Evolutionary conservation across 2,888 invertebrate genomes (phyloP).

Genomic region (Mycogona germanica): DNA sequence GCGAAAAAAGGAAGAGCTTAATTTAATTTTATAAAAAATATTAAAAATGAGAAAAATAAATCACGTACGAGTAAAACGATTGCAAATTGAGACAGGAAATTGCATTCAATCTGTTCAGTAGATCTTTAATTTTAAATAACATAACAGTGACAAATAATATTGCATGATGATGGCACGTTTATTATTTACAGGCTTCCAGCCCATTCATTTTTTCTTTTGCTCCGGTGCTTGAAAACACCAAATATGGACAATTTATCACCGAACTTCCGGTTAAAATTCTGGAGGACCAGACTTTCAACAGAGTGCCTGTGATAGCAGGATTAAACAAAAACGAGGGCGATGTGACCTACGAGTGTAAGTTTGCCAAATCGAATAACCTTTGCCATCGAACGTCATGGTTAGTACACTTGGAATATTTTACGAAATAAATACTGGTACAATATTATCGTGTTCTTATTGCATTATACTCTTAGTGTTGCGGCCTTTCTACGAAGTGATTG

Average conservation of each 20-base stretch:
- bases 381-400: neutral
- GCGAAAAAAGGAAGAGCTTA: too few relatives aligned
- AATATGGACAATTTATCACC: neutral
- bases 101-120: too few relatives aligned
- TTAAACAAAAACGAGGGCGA: constrained; percentile 8
- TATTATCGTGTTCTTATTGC: too few relatives aligned
- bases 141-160: too few relatives aligned
- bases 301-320: neutral
- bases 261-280: neutral
- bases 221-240: neutral
- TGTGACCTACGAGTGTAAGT: neutral
- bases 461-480: neutral
- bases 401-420: neutral
- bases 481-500: neutral
- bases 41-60: too few relatives aligned
- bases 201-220: neutral
- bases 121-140: too few relatives aligned
- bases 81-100: too few relatives aligned
- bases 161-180: too few relatives aligned
- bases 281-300: neutral
- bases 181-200: neutral
- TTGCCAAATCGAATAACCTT: too few relatives aligned
- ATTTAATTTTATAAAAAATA: too few relatives aligned
- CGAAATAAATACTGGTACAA: too few relatives aligned
- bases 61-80: too few relatives aligned